Conservation (phyloP, 1,140 invertebrate species). For the Temnothorax nylanderi region DNA sequence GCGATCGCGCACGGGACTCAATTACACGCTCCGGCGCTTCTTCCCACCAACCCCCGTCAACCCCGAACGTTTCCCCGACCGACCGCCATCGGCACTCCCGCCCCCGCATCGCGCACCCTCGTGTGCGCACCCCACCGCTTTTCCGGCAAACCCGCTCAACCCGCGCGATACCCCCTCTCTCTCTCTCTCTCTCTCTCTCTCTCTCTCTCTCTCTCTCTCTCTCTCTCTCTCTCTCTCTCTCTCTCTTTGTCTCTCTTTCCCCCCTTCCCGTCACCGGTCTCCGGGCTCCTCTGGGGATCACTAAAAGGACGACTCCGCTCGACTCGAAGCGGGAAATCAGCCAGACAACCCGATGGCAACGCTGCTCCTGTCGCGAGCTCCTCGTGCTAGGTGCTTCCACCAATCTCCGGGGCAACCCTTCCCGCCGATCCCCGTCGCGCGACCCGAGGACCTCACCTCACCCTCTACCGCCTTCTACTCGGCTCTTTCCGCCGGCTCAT, state of each 20-base stretch:
- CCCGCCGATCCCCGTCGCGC: neutral
- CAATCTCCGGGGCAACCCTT: constrained; percentile 55
- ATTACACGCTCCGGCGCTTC: constrained; percentile 84
- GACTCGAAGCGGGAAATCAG: constrained; percentile 74
- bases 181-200: constrained; percentile 12
- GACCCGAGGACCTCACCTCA: constrained; percentile 22
- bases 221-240: neutral
- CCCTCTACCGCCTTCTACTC: constrained; percentile 37
- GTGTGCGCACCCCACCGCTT: constrained; percentile 49
- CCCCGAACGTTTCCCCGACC: constrained; percentile 51
- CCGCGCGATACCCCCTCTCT: constrained; percentile 12
- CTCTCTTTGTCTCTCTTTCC: constrained; percentile 18
- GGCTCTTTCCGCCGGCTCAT: constrained; percentile 30
- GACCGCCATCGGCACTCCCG: constrained; percentile 68
- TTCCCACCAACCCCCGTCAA: constrained; percentile 29
- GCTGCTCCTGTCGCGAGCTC: constrained; percentile 75
- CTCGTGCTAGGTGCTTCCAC: constrained; percentile 58
- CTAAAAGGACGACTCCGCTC: constrained; percentile 72
- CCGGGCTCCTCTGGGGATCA: constrained; percentile 69
- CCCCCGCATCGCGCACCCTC: constrained; percentile 41
- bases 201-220: neutral
- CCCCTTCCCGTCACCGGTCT: constrained; percentile 57
- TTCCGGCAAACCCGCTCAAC: constrained; percentile 56
- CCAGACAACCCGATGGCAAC: constrained; percentile 77
- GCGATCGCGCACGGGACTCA: constrained; percentile 85